These are phyloP conservation scores for Lepidurus arcticus DNA, from an alignment of 1,140 invertebrate species.

Conservation along the genomic window DNA sequence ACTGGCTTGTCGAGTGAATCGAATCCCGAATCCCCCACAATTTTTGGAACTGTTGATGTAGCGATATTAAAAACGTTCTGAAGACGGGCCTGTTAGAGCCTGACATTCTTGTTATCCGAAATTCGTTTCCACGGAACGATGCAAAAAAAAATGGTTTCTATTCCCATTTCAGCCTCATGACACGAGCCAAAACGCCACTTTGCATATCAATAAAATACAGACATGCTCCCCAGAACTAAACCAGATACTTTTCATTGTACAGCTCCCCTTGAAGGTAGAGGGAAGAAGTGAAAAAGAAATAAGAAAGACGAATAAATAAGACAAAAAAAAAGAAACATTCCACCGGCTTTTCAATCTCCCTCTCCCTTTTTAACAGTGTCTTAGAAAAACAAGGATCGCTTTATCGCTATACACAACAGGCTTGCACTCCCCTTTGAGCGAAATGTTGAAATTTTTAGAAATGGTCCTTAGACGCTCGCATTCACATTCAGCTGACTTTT, in stretches of 20 bases:
- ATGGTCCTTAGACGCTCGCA: not conserved
- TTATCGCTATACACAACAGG: not conserved
- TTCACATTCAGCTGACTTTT: not conserved
- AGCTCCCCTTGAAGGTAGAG: not conserved
- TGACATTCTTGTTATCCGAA: too few species aligned
- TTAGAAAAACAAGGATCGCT: conserved; percentile 20
- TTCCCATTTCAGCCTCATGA: not conserved
- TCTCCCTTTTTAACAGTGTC: not conserved
- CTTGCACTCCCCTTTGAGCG: not conserved
- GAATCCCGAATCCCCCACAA: too few species aligned
- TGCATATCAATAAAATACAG: conserved; percentile 19
- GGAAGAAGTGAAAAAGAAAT: not conserved
- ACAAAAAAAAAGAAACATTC: not conserved
- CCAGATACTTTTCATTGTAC: not conserved
- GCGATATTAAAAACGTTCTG: too few species aligned
- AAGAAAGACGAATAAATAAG: not conserved
- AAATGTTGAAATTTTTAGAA: not conserved
- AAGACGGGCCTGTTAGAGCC: too few species aligned
- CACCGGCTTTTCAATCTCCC: conserved; percentile 22
- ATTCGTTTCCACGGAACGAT: not conserved
- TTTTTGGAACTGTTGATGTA: too few species aligned
- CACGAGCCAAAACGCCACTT: conserved; percentile 13
- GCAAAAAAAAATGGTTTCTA: not conserved
- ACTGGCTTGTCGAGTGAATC: too few species aligned
- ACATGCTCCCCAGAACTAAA: not conserved